Evolutionary conservation across 2,113 vertebrate genomes (phyloP), one percentile per base, ranked within the genome.

Genomic region (Cisticola juncidis): DNA sequence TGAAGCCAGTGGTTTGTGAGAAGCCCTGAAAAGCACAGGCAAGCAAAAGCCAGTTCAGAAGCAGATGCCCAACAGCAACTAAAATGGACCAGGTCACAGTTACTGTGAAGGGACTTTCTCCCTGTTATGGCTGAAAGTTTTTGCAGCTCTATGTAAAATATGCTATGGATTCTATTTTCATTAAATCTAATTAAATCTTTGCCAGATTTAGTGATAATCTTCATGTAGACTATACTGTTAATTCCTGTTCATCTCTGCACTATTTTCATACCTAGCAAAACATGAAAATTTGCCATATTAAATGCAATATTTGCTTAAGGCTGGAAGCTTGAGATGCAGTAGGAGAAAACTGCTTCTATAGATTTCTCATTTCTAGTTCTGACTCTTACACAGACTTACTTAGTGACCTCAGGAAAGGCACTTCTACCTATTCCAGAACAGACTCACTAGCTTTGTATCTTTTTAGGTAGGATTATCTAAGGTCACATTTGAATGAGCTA

Each of bases 391-490:
- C 12, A 69, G 72, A 64, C 31, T 86, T 54, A 73, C 38, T 81
- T 42, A 26, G 61, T 70, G 71, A 87, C 71, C 74, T 83, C 28
- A 45, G 48, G 47, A 94, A 81, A 89, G 60, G 40, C 14, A 33
- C 14, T 77, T 65, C 25, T 29, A 22, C 47, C 51, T 73, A 29
- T 44, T 60, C 51, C 48, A 45, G 48, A 90, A 81, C 48, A 53
- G 33, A 83, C 17, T 24, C 9, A 14, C 7, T 56, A 92, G 51
- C 64, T 80, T 83, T 73, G 25, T 74, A 53, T 28, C 56, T 61
- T 93, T 90, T 86, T 35, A 86, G 56, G 60, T n/a, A 93, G 58
- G 79, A 95, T 91, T 91, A 90, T 78, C 82, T 71, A 88, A 88
- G 88, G 82, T 71, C 83, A 90, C 60, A 83, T 81, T 81, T 86